phyloP scores from a whole-genome alignment of 2,888 invertebrate species.

The Cryptops parisi region DNA sequence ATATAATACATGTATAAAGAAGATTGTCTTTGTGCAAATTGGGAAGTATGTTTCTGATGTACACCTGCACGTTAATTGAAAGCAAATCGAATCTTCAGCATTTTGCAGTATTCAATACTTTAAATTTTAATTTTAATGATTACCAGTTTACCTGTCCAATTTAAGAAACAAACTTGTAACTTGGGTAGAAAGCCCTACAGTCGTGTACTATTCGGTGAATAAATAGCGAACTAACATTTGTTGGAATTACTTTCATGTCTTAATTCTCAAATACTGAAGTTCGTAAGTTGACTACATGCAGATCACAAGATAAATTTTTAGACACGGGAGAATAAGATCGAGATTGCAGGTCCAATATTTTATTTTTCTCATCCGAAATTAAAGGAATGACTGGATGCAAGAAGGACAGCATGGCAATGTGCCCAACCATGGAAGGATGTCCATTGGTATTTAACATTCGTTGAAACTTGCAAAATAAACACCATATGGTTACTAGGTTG shows the following conservation, averaged over 20 bases:
- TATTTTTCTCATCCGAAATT: constrained; percentile 29
- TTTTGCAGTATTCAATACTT: too few relatives aligned
- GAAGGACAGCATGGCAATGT: constrained; percentile 44
- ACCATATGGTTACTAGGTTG: too few relatives aligned
- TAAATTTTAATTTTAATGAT: too few relatives aligned
- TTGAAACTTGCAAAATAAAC: too few relatives aligned
- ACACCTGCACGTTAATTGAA: too few relatives aligned
- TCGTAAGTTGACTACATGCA: constrained; percentile 36
- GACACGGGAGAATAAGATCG: constrained; percentile 20
- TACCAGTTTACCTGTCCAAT: constrained; percentile 32
- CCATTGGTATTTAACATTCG: constrained; percentile 4
- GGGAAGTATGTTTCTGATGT: too few relatives aligned
- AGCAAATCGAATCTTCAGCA: too few relatives aligned
- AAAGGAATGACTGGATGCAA: constrained; percentile 46
- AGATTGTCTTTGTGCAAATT: too few relatives aligned
- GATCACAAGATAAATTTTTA: constrained; percentile 34
- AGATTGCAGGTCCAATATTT: not conserved
- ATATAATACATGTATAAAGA: too few relatives aligned
- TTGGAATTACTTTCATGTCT: constrained; percentile 8
- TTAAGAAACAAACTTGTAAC: constrained; percentile 27
- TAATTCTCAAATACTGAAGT: constrained; percentile 22
- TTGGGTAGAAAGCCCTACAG: constrained; percentile 36
- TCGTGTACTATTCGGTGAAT: constrained; percentile 47
- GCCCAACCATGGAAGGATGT: constrained; percentile 46
- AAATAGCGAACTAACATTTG: constrained; percentile 37